phyloP scores from a whole-genome alignment of 2,113 vertebrate genomes.

The Psittacula cyanocephala region DNA sequence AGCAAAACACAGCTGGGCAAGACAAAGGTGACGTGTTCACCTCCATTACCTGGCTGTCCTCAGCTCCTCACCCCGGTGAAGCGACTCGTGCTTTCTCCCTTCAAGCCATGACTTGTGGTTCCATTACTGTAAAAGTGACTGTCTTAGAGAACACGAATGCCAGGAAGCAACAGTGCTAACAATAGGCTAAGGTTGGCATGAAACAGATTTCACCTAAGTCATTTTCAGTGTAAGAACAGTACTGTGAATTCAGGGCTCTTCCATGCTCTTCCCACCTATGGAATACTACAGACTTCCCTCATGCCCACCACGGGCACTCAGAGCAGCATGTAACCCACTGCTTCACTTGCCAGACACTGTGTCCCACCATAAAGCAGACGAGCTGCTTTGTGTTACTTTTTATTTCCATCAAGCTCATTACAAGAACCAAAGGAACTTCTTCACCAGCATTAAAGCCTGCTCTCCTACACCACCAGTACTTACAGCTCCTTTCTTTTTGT shows the following conservation, averaged over 20 bases:
- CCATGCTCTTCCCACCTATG: not conserved
- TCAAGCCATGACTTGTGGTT: not conserved
- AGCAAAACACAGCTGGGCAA: not conserved
- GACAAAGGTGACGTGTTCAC: not conserved
- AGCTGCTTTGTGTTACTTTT: not conserved
- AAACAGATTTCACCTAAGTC: not conserved
- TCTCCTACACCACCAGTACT: not conserved
- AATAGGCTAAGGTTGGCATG: not conserved
- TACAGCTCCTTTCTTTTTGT: not conserved
- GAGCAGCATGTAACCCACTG: not conserved
- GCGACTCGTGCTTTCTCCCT: not conserved
- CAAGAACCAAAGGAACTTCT: not conserved
- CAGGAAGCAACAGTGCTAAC: not conserved
- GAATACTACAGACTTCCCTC: not conserved
- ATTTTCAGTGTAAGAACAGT: not conserved
- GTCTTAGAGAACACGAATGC: not conserved
- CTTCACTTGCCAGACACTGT: not conserved
- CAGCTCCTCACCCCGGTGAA: not conserved
- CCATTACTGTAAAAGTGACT: not conserved
- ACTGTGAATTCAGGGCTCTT: not conserved
- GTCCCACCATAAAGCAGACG: not conserved
- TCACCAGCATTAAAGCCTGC: not conserved
- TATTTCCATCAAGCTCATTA: not conserved
- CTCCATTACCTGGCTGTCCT: not conserved
- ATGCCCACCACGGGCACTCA: not conserved